Evolutionary conservation across 1,140 invertebrate genomes (phyloP).

Genomic region (Heliconius congener): DNA sequence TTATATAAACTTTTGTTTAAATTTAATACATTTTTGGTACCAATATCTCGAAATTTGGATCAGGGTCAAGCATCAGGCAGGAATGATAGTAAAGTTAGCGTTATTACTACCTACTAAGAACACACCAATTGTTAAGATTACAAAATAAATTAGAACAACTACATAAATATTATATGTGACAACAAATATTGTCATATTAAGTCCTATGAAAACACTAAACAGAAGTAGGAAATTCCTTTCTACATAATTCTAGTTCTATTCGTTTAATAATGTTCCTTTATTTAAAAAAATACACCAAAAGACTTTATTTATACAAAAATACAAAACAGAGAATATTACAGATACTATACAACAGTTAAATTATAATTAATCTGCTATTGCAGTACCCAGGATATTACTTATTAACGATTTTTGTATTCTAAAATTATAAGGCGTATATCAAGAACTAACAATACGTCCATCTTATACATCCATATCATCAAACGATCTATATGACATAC

Average conservation of each 20-base stretch:
- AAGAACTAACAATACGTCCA: not conserved
- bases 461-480: not conserved
- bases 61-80: slow-evolving; percentile 70
- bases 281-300: not conserved
- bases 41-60: slow-evolving; percentile 51
- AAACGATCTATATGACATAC: not conserved
- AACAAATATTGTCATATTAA: not conserved
- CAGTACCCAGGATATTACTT: too few species aligned
- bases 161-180: not conserved
- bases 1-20: not conserved
- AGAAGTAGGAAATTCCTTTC: not conserved
- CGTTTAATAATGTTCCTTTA: not conserved
- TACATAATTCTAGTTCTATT: not conserved
- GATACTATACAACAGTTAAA: too few species aligned
- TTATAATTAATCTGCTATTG: too few species aligned
- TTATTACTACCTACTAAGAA: slow-evolving; percentile 1
- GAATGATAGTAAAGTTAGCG: slow-evolving; percentile 49
- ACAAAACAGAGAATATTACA: too few species aligned
- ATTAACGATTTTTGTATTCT: not conserved
- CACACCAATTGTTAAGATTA: not conserved
- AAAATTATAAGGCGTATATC: not conserved
- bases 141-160: not conserved
- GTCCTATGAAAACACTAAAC: not conserved
- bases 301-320: too few species aligned
- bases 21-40: slow-evolving; percentile 35